Evolutionary conservation across 2,113 vertebrate genomes (phyloP), one percentile per base, ranked within the genome.

Genomic region (Alces alces): DNA sequence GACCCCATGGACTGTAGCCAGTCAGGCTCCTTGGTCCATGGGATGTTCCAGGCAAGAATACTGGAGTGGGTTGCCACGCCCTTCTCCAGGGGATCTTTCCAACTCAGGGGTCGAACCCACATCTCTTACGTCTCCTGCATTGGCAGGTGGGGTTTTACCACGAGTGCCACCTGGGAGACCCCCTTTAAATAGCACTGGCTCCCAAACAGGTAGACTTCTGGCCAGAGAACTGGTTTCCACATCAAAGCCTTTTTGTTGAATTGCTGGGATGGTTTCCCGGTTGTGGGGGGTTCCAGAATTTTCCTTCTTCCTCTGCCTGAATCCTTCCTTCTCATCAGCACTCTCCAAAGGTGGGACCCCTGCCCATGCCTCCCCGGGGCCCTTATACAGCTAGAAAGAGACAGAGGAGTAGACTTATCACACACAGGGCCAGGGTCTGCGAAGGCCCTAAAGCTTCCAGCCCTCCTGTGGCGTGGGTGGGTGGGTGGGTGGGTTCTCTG

Each of bases 151-250:
- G 5, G 13, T 73, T 73, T 73, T 73, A 73, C 66, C 21, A 13
- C 36, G 23, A 39, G 66, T 39, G 12, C n/a, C 36, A 39, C 19
- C 19, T 23, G 19, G 19, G 19, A 73, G 66, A 36, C 52, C 73
- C 13, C 64, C 28, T 57, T 13, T 7, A 36, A 76, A 43, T n/a
- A 10, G 7, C 23, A 0, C 39, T 15, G 47, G 14, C 28, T 78
- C 50, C 88, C 80, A 28, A 30, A 70, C 16, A 60, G 89, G 23
- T 25, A 12, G 19, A 6, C 5, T 6, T 50, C 2, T 47, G 12
- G 33, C 7, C 11, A 19, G 21, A 0, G 0, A 5, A 7, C 2
- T 30, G 58, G 12, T 52, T 84, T 79, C 47, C n/a, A 30, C 1
- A 1, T 39, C 79, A 13, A 64, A 36, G 28, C 2, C 47, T 33